Evolutionary conservation across 2,113 vertebrate genomes (phyloP).

Genomic region (Pampusana beccarii): DNA sequence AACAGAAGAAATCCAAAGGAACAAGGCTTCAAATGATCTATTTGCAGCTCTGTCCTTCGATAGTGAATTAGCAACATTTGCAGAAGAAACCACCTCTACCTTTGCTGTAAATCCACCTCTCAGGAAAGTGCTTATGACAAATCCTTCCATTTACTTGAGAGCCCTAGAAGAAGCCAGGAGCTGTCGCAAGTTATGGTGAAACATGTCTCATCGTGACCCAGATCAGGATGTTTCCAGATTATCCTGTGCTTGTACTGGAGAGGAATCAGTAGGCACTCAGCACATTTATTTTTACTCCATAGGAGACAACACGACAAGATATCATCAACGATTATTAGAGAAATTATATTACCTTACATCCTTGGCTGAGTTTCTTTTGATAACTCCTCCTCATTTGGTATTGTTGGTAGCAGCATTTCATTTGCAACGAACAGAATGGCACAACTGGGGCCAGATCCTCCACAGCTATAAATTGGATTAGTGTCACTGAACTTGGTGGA

Average conservation of each 20-base stretch:
- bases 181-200: not conserved
- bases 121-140: conserved; percentile 9
- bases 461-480: not conserved
- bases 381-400: not conserved
- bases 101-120: not conserved
- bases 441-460: not conserved
- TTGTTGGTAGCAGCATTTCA: not conserved
- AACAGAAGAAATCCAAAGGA: conserved; percentile 4
- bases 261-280: conserved; percentile 25
- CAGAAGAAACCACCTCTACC: not conserved
- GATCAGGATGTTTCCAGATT: not conserved
- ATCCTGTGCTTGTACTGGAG: not conserved
- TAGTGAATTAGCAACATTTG: not conserved
- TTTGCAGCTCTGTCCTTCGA: conserved; percentile 30
- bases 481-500: not conserved
- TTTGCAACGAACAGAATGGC: not conserved
- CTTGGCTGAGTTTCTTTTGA: not conserved
- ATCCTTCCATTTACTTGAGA: conserved; percentile 16
- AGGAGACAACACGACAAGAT: conserved; percentile 50
- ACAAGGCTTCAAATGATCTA: conserved; percentile 12
- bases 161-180: not conserved
- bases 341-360: conserved; percentile 14
- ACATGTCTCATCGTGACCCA: not conserved
- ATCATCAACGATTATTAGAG: conserved; percentile 13
- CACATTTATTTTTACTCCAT: conserved; percentile 25